Conservation (phyloP, 2,113 vertebrate species). For the Cyanoramphus novaezelandiae region DNA sequence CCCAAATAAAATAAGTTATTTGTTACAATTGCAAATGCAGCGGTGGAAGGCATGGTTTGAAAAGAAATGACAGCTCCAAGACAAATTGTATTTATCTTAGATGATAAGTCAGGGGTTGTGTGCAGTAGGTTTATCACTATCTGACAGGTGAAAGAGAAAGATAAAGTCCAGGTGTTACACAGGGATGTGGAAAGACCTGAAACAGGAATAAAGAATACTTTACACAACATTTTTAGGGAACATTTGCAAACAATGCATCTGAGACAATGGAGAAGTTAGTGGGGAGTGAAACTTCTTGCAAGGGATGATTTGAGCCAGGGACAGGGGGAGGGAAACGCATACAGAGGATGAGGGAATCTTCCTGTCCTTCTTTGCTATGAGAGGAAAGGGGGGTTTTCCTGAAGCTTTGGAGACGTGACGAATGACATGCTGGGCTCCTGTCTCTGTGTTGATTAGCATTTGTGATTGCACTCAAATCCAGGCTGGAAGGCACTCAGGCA, state of each 20-base stretch:
- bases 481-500: background rate
- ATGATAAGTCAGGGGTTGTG: background rate
- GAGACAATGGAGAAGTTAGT: slow-evolving; percentile 34
- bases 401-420: slow-evolving; percentile 39
- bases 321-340: background rate
- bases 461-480: background rate
- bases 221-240: background rate
- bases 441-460: background rate
- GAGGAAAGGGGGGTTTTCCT: slow-evolving; percentile 43
- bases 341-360: slow-evolving; percentile 25
- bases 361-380: background rate
- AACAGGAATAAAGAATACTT: background rate
- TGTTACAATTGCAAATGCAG: background rate
- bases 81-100: slow-evolving; percentile 12
- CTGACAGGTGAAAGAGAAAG: background rate
- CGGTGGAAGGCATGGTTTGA: background rate
- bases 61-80: slow-evolving; percentile 4
- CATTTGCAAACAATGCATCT: slow-evolving; percentile 40
- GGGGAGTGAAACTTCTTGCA: background rate
- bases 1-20: background rate
- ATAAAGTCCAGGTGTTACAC: slow-evolving; percentile 47
- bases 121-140: slow-evolving; percentile 6
- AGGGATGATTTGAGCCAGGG: background rate
- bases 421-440: slow-evolving; percentile 33
- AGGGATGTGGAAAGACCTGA: slow-evolving; percentile 37